Evolutionary conservation across 2,113 vertebrate genomes (phyloP).

Genomic region (Istiophorus platypterus): DNA sequence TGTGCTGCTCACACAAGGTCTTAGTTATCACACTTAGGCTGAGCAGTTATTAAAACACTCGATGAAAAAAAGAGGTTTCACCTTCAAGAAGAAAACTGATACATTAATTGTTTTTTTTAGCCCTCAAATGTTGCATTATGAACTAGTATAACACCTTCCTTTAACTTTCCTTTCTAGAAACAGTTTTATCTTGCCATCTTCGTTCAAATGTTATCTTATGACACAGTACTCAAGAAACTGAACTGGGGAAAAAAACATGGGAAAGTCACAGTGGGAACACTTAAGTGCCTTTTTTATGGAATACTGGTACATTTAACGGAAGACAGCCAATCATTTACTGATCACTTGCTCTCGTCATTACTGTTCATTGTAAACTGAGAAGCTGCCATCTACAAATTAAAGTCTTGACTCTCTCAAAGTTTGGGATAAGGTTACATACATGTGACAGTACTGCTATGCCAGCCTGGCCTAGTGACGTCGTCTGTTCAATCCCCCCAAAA

Average conservation of each 20-base stretch:
- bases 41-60: neutral
- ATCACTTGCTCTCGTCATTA: neutral
- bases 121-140: neutral
- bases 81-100: slow-evolving; percentile 9
- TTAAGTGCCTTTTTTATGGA: too few relatives aligned
- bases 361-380: neutral
- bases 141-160: neutral
- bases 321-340: neutral
- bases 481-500: slow-evolving; percentile 1
- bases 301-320: neutral
- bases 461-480: neutral
- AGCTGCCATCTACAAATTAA: slow-evolving; percentile 1
- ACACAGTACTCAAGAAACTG: neutral
- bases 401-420: slow-evolving; percentile 1
- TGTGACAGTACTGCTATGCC: neutral
- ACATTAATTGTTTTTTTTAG: neutral
- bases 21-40: slow-evolving; percentile 45
- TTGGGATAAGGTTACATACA: slow-evolving; percentile 2
- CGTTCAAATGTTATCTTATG: neutral
- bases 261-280: neutral
- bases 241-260: neutral
- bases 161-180: neutral
- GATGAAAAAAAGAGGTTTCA: slow-evolving; percentile 1
- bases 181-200: neutral
- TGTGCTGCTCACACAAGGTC: slow-evolving; percentile 42